Percentiles rank a stretch among this genome's conserved stretches.
phyloP scores from a whole-genome alignment of 2,888 invertebrate species.

The Folsomia candida region DNA sequence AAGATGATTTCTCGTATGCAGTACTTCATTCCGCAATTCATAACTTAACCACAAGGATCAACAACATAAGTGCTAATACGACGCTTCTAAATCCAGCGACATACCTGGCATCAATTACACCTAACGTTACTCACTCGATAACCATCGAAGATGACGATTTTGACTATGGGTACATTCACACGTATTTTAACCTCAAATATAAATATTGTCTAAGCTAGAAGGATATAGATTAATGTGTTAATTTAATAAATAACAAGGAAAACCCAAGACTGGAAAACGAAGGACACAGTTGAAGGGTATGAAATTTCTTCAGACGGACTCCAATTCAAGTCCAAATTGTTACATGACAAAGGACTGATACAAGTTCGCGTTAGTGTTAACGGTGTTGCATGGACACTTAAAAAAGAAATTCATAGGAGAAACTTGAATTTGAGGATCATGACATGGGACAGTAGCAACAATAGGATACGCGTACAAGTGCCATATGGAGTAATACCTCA shows the following conservation, averaged over 20 bases:
- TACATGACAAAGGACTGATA: conserved; percentile 17
- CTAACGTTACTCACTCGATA: not conserved
- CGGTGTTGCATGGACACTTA: conserved; percentile 3
- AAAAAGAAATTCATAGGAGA: conserved; percentile 6
- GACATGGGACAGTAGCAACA: conserved; percentile 27
- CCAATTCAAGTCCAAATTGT: conserved; percentile 16
- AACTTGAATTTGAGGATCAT: conserved; percentile 23
- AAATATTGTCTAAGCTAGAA: too few relatives aligned
- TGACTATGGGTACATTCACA: not conserved
- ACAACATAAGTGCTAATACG: not conserved
- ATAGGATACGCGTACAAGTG: conserved; percentile 9
- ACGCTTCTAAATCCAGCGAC: not conserved
- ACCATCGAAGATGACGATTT: not conserved
- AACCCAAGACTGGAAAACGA: conserved; percentile 16
- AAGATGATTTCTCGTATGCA: not conserved
- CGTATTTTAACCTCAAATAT: too few relatives aligned
- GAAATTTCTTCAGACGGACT: conserved; percentile 27
- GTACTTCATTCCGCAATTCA: not conserved
- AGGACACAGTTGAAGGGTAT: conserved; percentile 24
- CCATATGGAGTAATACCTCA: conserved; percentile 26
- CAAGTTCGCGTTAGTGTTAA: conserved; percentile 15
- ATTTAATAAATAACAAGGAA: not conserved
- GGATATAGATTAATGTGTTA: too few relatives aligned
- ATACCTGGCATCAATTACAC: not conserved
- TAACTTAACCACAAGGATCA: not conserved